Percentiles rank a stretch among this genome's conserved stretches.
phyloP scores from a whole-genome alignment of 2,113 vertebrate species.

The Calyptomena viridis region DNA sequence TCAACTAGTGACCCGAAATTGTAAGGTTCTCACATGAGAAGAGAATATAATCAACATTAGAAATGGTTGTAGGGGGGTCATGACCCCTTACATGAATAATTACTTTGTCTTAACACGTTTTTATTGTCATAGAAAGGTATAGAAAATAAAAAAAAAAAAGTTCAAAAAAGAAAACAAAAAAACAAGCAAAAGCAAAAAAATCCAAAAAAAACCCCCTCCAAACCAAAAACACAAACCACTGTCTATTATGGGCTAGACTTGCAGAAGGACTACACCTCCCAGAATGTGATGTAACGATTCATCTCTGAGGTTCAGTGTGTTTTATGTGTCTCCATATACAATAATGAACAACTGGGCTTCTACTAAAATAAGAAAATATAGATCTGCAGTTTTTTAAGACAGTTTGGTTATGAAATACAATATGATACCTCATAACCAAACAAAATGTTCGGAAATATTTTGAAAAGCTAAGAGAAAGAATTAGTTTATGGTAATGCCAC shows the following conservation, averaged over 20 bases:
- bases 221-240: background rate
- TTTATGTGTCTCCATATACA: background rate
- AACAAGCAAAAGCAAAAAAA: background rate
- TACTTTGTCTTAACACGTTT: background rate
- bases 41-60: background rate
- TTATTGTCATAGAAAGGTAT: background rate
- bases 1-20: background rate
- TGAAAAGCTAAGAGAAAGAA: background rate
- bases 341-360: background rate
- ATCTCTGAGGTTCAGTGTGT: background rate
- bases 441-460: background rate
- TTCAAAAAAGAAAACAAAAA: background rate
- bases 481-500: background rate
- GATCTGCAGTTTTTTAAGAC: background rate
- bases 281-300: background rate
- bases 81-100: background rate
- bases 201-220: background rate
- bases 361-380: background rate
- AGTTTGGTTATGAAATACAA: background rate
- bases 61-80: background rate
- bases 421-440: background rate
- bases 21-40: background rate
- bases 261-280: background rate
- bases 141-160: background rate
- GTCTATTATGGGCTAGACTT: background rate